Evolutionary conservation across 2,888 invertebrate species (phyloP), one percentile per base, ranked within the genome.

Genomic region (Caenorhabditis macrosperma): DNA sequence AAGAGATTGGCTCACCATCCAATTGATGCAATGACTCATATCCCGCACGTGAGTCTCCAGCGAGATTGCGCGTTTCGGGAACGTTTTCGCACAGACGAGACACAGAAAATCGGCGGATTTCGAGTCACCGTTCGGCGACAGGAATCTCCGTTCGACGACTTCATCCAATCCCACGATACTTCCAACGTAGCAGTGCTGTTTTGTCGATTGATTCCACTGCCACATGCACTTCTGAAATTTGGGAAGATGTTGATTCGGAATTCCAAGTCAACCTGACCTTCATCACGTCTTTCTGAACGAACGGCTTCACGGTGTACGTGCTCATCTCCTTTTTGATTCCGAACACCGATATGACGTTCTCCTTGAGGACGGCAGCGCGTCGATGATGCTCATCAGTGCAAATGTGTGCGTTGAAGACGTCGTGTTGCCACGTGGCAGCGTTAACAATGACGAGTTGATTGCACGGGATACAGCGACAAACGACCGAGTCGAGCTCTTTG

Each of bases 171-270:
- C 85, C 41, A 83, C 67, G 9, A 83, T n/a, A 12, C 59, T 59
- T n/a, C 76, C 54, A 3, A 85, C 84, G 63, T 78, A 83, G 24
- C 80, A 78, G 55, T 84, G 82, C 17, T 50, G 24, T 41, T 82
- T 80, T 1, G 54, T 57, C 9, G 50, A 28, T 0, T 30, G 28
- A 48, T 85, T 85, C 78, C 76, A 81, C 17, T 76, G 80, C 85
- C 85, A 85, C 7, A 75, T 55, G 5, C 83, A 67, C 60, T 82
- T 83, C 85, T 85, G 63, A 12, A 82, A n/a, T 12, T n/a, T n/a
- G n/a, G n/a, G 20, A 55, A 20, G 35, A 0, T 20, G 4, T 48
- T 26, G 30, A 17, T 44, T 3, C 7, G 20, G n/a, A 6, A n/a
- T 44, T 55, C n/a, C n/a, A 38, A 41, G 41, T 7, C 30, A 2